Conservation (phyloP, 1,140 invertebrate genomes). For the Bombyx mandarina region DNA sequence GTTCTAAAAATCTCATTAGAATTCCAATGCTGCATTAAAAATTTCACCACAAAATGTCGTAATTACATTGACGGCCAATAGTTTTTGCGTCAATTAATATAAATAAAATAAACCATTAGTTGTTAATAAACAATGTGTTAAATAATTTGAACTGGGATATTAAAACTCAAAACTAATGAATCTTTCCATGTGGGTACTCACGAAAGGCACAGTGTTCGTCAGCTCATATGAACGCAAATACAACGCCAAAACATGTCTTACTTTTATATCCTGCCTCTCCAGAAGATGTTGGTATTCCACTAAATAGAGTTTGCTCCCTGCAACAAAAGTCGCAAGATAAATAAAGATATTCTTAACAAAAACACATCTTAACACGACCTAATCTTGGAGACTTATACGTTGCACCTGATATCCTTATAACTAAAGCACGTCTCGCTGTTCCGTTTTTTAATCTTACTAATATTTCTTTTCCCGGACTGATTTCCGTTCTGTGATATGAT, state of each 20-base stretch:
- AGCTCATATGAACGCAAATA: conserved; percentile 43
- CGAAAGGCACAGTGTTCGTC: conserved; percentile 30
- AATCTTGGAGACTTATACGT: conserved; percentile 1
- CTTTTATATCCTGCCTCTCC: conserved; percentile 35
- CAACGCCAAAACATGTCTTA: conserved; percentile 36
- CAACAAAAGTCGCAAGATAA: conserved; percentile 4
- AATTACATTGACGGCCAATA: too few species aligned
- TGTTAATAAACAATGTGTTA: too few species aligned
- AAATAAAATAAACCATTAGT: too few species aligned
- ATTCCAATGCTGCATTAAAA: too few species aligned
- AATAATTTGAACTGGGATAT: too few species aligned
- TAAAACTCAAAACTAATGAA: too few species aligned
- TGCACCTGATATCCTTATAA: conserved; percentile 38
- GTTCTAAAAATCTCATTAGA: too few species aligned
- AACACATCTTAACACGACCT: not conserved
- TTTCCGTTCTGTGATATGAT: conserved; percentile 18
- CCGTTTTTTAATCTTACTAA: conserved; percentile 22
- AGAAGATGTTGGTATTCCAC: conserved; percentile 33
- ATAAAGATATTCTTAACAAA: conserved; percentile 2
- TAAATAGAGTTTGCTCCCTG: conserved; percentile 33
- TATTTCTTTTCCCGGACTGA: conserved; percentile 32
- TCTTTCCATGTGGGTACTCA: conserved; percentile 12
- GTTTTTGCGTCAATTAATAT: too few species aligned
- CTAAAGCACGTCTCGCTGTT: conserved; percentile 25
- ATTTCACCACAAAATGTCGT: too few species aligned